Conservation (phyloP, 2,797 vertebrate genomes). For the Hemitrygon akajei region DNA sequence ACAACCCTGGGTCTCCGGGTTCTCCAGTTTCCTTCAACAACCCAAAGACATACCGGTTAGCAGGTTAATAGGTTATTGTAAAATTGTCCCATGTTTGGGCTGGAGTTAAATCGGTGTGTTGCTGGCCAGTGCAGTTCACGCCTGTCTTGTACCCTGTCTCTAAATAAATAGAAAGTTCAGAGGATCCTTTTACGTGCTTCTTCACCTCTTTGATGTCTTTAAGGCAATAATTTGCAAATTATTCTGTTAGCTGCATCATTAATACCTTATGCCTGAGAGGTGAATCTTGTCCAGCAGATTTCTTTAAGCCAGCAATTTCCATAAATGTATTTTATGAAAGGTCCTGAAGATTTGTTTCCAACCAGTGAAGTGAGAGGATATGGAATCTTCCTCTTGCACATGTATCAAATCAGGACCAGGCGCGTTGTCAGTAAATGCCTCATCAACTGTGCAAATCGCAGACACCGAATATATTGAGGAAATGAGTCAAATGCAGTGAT, state of each 20-base stretch:
- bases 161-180: too few species aligned
- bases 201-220: too few species aligned
- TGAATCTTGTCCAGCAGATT: neutral
- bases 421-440: neutral
- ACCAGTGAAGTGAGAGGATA: neutral
- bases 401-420: neutral
- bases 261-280: neutral
- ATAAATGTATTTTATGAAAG: neutral
- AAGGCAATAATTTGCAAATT: neutral
- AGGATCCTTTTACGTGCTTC: neutral
- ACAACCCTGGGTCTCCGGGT: too few species aligned
- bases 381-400: neutral
- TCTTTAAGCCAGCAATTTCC: too few species aligned
- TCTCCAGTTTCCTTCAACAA: too few species aligned
- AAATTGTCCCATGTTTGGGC: too few species aligned
- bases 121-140: too few species aligned
- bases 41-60: too few species aligned
- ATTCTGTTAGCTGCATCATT: neutral
- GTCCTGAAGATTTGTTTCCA: too few species aligned
- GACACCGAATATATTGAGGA: neutral
- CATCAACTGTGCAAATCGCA: neutral
- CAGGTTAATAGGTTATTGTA: too few species aligned
- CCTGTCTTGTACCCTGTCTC: too few species aligned
- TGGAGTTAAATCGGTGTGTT: too few species aligned
- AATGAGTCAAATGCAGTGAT: neutral